These are phyloP conservation scores for Aurelia coerulea DNA, from an alignment of 30 jellyfish, hydroid and myxozoan species.

Conservation along the genomic window DNA sequence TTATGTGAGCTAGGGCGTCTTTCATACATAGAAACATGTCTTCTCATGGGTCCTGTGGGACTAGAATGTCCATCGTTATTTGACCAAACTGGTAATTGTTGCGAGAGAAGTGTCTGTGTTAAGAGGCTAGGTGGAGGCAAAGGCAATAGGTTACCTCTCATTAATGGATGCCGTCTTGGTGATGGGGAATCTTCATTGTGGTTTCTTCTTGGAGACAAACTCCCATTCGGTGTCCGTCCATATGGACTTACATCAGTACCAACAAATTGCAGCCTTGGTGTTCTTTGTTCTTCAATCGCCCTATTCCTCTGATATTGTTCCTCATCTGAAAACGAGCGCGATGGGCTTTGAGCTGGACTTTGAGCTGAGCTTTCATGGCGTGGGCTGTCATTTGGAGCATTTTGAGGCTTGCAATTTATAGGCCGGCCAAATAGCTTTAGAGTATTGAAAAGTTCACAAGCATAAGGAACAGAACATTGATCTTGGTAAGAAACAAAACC, in stretches of 20 bases:
- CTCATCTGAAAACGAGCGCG: slow-evolving; percentile 23
- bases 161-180: no score
- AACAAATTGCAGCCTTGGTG: slow-evolving; percentile 6
- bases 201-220: slow-evolving; percentile 3
- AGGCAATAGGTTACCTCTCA: no score
- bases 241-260: slow-evolving; percentile 35
- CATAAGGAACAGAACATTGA: slow-evolving; percentile 74
- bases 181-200: background rate
- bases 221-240: slow-evolving; percentile 18
- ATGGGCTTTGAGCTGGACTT: slow-evolving; percentile 18
- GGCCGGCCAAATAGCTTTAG: slow-evolving; percentile 80
- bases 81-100: no score
- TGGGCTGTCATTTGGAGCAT: background rate
- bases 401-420: slow-evolving; percentile 85
- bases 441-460: slow-evolving; percentile 85
- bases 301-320: background rate
- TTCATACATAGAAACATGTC: no score
- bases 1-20: no score
- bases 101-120: no score
- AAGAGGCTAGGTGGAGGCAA: no score
- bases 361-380: slow-evolving; percentile 5
- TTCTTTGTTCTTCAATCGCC: slow-evolving; percentile 1
- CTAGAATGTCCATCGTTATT: no score
- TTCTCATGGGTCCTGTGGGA: no score
- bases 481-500: slow-evolving; percentile 85